phyloP scores from a whole-genome alignment of 2,797 vertebrate species.

The Streptopelia turtur region DNA sequence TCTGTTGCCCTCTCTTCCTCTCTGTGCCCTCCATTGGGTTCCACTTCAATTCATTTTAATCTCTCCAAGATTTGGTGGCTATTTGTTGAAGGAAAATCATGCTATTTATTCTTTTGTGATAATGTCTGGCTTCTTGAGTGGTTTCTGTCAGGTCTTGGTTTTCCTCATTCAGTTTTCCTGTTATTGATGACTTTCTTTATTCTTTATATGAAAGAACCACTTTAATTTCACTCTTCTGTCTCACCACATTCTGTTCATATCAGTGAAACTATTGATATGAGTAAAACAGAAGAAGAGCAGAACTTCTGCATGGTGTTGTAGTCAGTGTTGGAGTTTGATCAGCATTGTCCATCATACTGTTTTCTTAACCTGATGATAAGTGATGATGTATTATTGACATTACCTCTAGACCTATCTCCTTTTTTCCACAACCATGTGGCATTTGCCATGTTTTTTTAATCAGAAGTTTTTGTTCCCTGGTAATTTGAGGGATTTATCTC shows the following conservation, averaged over 20 bases:
- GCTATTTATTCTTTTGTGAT: not conserved
- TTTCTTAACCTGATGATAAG: not conserved
- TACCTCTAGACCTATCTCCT: not conserved
- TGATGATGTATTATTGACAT: not conserved
- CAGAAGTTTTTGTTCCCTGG: not conserved
- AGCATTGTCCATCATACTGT: not conserved
- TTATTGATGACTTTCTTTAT: not conserved
- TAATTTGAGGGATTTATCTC: not conserved
- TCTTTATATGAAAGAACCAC: not conserved
- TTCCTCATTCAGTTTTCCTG: not conserved
- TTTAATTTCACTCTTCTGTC: not conserved
- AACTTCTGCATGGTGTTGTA: not conserved
- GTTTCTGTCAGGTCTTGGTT: not conserved
- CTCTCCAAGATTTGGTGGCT: not conserved
- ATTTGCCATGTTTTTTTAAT: not conserved
- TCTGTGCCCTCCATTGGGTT: not conserved
- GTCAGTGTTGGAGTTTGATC: not conserved
- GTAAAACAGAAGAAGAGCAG: not conserved
- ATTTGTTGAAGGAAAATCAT: not conserved
- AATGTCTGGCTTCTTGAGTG: not conserved
- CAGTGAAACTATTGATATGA: not conserved
- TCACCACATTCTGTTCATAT: not conserved
- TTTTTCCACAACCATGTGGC: accelerated
- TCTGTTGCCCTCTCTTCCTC: not conserved
- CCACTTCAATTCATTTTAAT: constrained; percentile 17